These are phyloP conservation scores for Alligator sinensis DNA, from an alignment of 2,113 vertebrate genomes.

Conservation along the genomic window DNA sequence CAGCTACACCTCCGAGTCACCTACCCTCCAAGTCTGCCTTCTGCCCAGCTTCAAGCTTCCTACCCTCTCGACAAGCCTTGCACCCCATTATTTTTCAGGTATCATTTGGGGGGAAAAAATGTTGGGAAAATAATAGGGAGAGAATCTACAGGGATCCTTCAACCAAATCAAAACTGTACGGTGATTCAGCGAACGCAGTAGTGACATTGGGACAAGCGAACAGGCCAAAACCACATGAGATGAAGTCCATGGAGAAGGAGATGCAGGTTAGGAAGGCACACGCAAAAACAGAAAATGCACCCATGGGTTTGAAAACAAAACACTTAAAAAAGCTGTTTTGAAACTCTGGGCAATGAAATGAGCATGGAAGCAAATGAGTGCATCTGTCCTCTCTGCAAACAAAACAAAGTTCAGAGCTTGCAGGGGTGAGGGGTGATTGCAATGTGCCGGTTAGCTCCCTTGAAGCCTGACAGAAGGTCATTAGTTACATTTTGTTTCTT, in stretches of 20 bases:
- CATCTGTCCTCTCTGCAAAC: not conserved
- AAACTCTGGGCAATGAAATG: not conserved
- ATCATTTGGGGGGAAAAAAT: not conserved
- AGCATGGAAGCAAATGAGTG: fast-evolving
- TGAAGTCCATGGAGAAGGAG: too few species aligned
- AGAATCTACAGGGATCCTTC: not conserved
- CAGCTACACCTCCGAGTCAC: too few species aligned
- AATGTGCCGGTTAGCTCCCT: fast-evolving
- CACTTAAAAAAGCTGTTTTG: fast-evolving
- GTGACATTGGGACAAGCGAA: too few species aligned
- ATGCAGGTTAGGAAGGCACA: not conserved
- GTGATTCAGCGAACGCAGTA: too few species aligned
- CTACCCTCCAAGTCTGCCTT: too few species aligned
- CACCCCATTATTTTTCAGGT: not conserved
- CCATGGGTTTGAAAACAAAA: fast-evolving
- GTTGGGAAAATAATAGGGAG: not conserved
- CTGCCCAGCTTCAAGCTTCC: too few species aligned
- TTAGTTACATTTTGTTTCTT: not conserved
- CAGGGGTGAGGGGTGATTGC: fast-evolving
- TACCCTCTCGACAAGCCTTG: too few species aligned
- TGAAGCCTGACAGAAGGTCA: not conserved
- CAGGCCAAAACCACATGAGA: too few species aligned
- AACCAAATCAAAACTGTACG: not conserved
- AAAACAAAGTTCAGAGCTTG: not conserved
- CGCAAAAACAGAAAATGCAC: fast-evolving